phyloP scores from a whole-genome alignment of 2,797 vertebrate species.

The Takifugu rubripes region DNA sequence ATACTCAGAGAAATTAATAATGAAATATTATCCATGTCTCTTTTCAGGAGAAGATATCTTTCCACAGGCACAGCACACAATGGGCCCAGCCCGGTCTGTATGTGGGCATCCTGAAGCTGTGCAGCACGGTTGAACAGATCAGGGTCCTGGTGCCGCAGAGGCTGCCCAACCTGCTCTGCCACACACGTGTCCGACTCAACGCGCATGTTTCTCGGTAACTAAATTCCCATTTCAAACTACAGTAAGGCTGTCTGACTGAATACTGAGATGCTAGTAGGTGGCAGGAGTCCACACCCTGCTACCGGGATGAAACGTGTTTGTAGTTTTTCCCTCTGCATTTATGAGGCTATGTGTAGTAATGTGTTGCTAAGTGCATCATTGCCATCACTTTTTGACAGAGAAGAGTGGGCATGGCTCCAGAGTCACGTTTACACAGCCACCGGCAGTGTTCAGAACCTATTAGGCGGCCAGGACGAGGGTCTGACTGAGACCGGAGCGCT shows the following conservation, averaged over 20 bases:
- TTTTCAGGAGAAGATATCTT: constrained; percentile 71
- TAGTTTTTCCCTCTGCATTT: neutral
- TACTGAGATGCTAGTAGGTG: neutral
- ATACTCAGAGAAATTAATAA: constrained; percentile 2
- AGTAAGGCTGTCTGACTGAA: neutral
- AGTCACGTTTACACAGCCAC: constrained; percentile 64
- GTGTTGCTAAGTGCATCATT: constrained; percentile 10
- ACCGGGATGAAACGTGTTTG: no score
- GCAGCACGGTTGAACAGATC: constrained; percentile 79
- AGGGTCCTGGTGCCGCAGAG: constrained; percentile 75
- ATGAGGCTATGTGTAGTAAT: neutral
- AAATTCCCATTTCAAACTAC: neutral
- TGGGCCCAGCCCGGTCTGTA: constrained; percentile 71
- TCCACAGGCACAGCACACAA: constrained; percentile 72
- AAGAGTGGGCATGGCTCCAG: constrained; percentile 80
- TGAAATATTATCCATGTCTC: neutral
- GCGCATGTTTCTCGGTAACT: constrained; percentile 74
- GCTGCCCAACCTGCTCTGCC: constrained; percentile 76
- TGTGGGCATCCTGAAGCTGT: constrained; percentile 78
- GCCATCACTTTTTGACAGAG: constrained; percentile 52
- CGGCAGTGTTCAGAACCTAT: constrained; percentile 61
- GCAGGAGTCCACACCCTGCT: no score
- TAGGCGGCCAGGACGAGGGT: constrained; percentile 47
- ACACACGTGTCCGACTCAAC: constrained; percentile 72
- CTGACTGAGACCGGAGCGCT: constrained; percentile 56